Evolutionary conservation across 2,797 vertebrate genomes (phyloP), one percentile per base, ranked within the genome.

Genomic region (Aplochiton taeniatus): DNA sequence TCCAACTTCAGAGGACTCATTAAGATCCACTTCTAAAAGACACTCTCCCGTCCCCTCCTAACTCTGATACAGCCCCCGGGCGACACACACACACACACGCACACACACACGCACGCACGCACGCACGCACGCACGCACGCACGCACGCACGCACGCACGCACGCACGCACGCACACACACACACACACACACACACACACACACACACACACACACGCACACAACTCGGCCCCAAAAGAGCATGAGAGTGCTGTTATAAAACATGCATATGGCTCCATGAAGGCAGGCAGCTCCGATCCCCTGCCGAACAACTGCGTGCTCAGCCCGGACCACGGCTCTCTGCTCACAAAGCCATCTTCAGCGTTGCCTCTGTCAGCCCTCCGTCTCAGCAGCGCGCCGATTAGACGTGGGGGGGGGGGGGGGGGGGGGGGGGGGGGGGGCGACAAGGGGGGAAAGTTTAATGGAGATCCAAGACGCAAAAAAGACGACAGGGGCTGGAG

Each of bases 1-100:
- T 55, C 19, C 14, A 56, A 56, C 54, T 56, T 56, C 54, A 56
- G n/a, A 46, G 9, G 17, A 59, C 58, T 59, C 43, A 56, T 56
- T 56, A 56, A 42, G 54, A 4, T 56, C 13, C 17, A 9, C 17
- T 17, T 18, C 43, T 59, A 41, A 56, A 56, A 56, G 20, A 43
- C 41, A 56, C 20, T 41, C 31, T 14, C 6, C 13, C 31, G 41
- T 42, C 20, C 54, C 20, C 2, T 31, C 31, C 31, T 31, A 56
- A 31, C 12, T 41, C 11, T 54, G 17, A 8, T 17, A 52, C 18
- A 17, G 53, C 53, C 53, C 20, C 18, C 19, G 53, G 19, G 18
- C 19, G 8, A 20, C 16, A 52, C 50, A 52, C 52, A 54, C 52
- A 54, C 11, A 8, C 49, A 14, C 52, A 20, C 16, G 11, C 17